phyloP scores from a whole-genome alignment of 2,113 vertebrate genomes.

The Lethenteron reissneri region DNA sequence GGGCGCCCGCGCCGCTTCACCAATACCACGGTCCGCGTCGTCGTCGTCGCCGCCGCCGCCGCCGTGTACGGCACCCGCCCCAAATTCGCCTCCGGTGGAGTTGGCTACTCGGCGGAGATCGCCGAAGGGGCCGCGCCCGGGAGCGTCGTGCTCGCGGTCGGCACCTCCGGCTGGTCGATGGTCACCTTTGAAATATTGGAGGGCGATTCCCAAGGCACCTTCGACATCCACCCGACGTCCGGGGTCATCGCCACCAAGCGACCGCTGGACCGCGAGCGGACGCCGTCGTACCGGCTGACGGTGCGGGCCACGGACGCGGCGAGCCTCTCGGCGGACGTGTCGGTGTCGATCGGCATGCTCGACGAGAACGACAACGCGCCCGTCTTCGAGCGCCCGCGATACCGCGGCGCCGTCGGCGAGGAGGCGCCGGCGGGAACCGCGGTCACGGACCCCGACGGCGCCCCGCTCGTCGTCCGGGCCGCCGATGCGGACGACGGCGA shows the following conservation, averaged over 20 bases:
- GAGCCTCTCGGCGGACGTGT: conserved; percentile 63
- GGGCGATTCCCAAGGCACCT: conserved; percentile 40
- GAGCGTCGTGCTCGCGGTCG: conserved; percentile 54
- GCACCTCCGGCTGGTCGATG: conserved; percentile 64
- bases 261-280: conserved; percentile 47
- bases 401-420: conserved; percentile 57
- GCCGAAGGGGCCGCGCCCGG: conserved; percentile 53
- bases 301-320: conserved; percentile 88
- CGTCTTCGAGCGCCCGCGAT: conserved; percentile 24
- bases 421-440: conserved; percentile 61
- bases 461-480: conserved; percentile 61
- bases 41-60: conserved; percentile 57
- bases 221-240: conserved; percentile 74
- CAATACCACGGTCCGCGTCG: conserved; percentile 40
- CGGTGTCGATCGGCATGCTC: conserved; percentile 49
- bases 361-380: conserved; percentile 69
- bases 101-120: conserved; percentile 64
- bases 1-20: conserved; percentile 38
- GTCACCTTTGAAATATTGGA: conserved; percentile 63
- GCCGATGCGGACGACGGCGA: conserved; percentile 67
- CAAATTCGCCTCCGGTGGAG: conserved; percentile 55
- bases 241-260: conserved; percentile 68
- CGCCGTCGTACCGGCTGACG: conserved; percentile 37
- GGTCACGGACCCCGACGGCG: conserved; percentile 37
- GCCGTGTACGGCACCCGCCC: conserved; percentile 58